phyloP scores from a whole-genome alignment of 2,888 invertebrate species.

The Labia minor region DNA sequence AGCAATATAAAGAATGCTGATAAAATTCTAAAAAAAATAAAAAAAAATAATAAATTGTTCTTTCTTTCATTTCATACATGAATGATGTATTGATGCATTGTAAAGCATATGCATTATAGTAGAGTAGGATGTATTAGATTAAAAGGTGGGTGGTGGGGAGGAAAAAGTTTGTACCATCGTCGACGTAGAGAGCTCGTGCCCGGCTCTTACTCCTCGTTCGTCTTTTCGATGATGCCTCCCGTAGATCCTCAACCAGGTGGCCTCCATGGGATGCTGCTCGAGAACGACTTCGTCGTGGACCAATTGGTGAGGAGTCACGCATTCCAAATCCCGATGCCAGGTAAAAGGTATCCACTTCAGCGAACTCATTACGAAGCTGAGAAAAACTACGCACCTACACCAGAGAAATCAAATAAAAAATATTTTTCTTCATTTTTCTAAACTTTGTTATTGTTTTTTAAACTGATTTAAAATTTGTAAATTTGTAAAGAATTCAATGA shows the following conservation, averaged over 20 bases:
- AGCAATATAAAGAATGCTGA: too few species aligned
- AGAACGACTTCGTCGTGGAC: constrained; percentile 49
- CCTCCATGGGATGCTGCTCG: constrained; percentile 39
- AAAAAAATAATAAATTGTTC: too few species aligned
- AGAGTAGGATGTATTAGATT: too few species aligned
- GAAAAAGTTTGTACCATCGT: constrained; percentile 39
- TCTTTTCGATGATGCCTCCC: constrained; percentile 36
- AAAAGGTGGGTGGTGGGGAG: too few species aligned
- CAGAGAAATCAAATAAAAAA: constrained; percentile 19
- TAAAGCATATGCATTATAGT: too few species aligned
- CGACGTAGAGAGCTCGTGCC: constrained; percentile 71
- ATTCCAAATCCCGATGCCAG: constrained; percentile 46
- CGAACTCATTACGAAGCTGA: constrained; percentile 82
- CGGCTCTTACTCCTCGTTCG: constrained; percentile 74
- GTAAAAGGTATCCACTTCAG: constrained; percentile 84
- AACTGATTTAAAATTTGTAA: constrained; percentile 37
- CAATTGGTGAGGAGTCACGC: constrained; percentile 46
- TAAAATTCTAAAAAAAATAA: too few species aligned
- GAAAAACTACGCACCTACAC: constrained; percentile 83
- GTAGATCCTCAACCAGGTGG: constrained; percentile 26
- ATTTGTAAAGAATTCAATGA: not conserved
- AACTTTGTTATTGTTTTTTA: too few species aligned
- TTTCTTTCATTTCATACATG: too few species aligned
- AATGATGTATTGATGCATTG: too few species aligned
- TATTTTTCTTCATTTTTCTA: too few species aligned